phyloP scores from a whole-genome alignment of 23 tunicate genomes.

The Aplidium turbinatum region DNA sequence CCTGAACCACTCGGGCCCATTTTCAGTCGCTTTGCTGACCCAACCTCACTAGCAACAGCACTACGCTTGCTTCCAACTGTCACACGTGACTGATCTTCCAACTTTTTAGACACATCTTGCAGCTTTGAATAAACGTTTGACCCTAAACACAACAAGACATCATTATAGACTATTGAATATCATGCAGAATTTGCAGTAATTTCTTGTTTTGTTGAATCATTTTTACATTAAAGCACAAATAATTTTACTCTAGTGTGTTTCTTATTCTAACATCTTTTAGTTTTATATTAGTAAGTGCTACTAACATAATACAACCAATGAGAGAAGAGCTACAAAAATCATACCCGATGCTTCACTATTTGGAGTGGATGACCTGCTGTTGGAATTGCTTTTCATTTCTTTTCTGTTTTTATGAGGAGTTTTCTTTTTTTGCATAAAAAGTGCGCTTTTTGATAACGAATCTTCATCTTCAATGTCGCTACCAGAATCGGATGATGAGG shows the following conservation, averaged over 20 bases:
- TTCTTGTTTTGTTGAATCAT: too few relatives aligned
- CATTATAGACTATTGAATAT: too few relatives aligned
- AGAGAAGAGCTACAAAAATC: background rate
- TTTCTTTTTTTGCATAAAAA: slow-evolving; percentile 61
- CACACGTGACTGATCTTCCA: slow-evolving; percentile 50
- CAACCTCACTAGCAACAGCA: slow-evolving; percentile 16
- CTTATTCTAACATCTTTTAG: too few relatives aligned
- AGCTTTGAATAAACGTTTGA: slow-evolving; percentile 37
- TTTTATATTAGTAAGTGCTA: too few relatives aligned
- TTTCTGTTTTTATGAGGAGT: slow-evolving; percentile 54
- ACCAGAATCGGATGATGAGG: slow-evolving; percentile 56
- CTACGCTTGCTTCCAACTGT: slow-evolving; percentile 43
- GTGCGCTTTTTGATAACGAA: slow-evolving; percentile 55
- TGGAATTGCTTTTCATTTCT: slow-evolving; percentile 23
- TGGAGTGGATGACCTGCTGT: slow-evolving; percentile 77
- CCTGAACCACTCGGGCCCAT: background rate
- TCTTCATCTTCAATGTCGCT: slow-evolving; percentile 82
- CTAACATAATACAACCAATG: too few relatives aligned
- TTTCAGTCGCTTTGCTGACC: slow-evolving; percentile 46
- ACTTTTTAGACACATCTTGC: slow-evolving; percentile 48
- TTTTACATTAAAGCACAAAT: too few relatives aligned
- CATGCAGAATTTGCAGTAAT: too few relatives aligned
- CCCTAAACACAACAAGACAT: too few relatives aligned
- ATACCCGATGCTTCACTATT: slow-evolving; percentile 40
- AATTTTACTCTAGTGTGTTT: too few relatives aligned